Percentiles rank a stretch among this genome's conserved stretches.
Evolutionary conservation across 2,797 vertebrate genomes (phyloP).

Genomic region (Menidia menidia): DNA sequence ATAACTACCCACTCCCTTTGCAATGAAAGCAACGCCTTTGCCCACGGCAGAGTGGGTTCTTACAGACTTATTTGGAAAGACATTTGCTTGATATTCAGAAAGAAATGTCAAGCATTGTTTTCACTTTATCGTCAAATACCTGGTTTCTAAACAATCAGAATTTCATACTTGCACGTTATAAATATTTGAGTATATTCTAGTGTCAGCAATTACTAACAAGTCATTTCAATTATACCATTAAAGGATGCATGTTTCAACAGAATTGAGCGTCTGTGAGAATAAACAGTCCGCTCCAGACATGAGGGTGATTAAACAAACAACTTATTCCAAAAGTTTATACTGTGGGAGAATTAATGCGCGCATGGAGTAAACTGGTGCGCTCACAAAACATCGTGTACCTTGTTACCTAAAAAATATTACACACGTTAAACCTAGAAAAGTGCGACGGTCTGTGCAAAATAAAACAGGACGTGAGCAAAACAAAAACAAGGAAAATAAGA

Average conservation of each 20-base stretch:
- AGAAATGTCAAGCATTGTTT: background rate
- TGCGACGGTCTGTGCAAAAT: slow-evolving; percentile 27
- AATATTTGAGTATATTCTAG: too few relatives aligned
- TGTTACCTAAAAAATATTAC: background rate
- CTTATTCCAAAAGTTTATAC: background rate
- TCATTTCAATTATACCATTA: background rate
- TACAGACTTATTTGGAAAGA: background rate
- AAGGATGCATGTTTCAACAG: background rate
- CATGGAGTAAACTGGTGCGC: background rate
- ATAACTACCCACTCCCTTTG: background rate
- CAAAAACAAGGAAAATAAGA: too few relatives aligned
- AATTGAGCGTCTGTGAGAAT: too few relatives aligned
- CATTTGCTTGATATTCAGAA: background rate
- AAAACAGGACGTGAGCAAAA: too few relatives aligned
- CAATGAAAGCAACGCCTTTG: background rate
- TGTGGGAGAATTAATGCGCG: background rate
- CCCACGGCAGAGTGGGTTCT: background rate
- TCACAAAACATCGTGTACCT: background rate
- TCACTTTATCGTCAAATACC: too few relatives aligned
- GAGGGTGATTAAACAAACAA: background rate
- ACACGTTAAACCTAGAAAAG: slow-evolving; percentile 10
- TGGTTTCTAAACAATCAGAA: too few relatives aligned
- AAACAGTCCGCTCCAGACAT: too few relatives aligned
- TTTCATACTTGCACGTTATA: too few relatives aligned
- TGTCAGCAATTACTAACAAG: background rate